phyloP scores from a whole-genome alignment of 2,888 invertebrate species.

The Nipponacmea schrenckii region DNA sequence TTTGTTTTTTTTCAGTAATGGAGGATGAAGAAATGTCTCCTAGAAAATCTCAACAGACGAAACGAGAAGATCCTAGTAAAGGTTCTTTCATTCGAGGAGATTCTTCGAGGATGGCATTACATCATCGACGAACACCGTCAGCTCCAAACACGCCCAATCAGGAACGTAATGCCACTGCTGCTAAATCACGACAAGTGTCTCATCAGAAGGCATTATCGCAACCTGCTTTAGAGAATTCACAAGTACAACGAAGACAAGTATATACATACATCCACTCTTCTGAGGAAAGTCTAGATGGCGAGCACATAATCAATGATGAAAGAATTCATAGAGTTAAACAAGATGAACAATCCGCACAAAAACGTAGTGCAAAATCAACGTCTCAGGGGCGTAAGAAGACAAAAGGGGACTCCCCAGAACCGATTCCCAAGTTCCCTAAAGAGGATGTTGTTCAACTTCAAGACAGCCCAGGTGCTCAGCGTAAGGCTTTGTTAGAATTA shows the following conservation, averaged over 20 bases:
- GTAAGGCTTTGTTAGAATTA: conserved; percentile 25
- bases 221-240: conserved; percentile 35
- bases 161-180: conserved; percentile 28
- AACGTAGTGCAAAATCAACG: conserved; percentile 44
- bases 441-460: conserved; percentile 34
- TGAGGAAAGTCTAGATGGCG: not conserved
- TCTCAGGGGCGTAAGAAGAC: conserved; percentile 44
- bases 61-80: conserved; percentile 29
- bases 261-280: conserved; percentile 19
- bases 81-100: conserved; percentile 55
- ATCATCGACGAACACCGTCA: conserved; percentile 54
- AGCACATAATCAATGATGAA: not conserved
- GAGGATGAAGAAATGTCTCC: conserved; percentile 21
- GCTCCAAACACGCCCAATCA: conserved; percentile 54
- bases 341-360: conserved; percentile 43
- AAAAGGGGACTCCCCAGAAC: conserved; percentile 28
- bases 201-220: conserved; percentile 39
- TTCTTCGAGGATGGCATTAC: conserved; percentile 48
- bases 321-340: conserved; percentile 19
- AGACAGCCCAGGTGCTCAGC: conserved; percentile 42
- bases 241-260: conserved; percentile 11
- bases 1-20: conserved; percentile 29
- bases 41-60: conserved; percentile 30
- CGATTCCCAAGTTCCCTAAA: not conserved
- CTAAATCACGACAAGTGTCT: conserved; percentile 11